Conservation (phyloP, 2,113 vertebrate genomes). For the Equus quagga region DNA sequence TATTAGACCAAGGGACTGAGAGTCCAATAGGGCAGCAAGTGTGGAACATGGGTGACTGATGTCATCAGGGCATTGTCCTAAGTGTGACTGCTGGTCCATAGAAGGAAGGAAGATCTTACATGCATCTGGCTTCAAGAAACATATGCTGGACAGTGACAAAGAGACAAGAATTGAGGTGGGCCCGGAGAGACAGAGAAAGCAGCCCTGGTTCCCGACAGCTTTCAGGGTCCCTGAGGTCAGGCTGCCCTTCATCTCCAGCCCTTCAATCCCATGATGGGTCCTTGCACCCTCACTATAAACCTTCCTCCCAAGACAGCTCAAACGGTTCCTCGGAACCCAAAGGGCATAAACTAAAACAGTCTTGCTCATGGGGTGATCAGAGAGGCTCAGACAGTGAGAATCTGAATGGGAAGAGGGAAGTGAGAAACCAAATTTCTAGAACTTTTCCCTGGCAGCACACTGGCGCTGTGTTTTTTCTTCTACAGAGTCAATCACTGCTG, state of each 20-base stretch:
- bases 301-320: not conserved
- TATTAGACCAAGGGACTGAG: not conserved
- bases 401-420: not conserved
- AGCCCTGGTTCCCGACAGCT: not conserved
- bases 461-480: not conserved
- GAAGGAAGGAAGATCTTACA: not conserved
- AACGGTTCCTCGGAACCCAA: not conserved
- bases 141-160: not conserved
- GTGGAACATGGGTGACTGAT: fast-evolving
- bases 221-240: not conserved
- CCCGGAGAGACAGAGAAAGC: not conserved
- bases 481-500: not conserved
- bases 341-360: not conserved
- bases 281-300: not conserved
- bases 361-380: not conserved
- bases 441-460: not conserved
- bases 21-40: not conserved
- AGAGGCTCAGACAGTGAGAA: not conserved
- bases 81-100: not conserved
- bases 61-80: not conserved
- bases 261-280: not conserved
- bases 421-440: not conserved
- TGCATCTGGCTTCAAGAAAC: not conserved
- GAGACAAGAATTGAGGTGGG: not conserved
- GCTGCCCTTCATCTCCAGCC: not conserved